Percentiles rank a stretch among this genome's conserved stretches.
Conservation (phyloP, 2,888 invertebrate species). For the Ichneumon xanthorius region DNA sequence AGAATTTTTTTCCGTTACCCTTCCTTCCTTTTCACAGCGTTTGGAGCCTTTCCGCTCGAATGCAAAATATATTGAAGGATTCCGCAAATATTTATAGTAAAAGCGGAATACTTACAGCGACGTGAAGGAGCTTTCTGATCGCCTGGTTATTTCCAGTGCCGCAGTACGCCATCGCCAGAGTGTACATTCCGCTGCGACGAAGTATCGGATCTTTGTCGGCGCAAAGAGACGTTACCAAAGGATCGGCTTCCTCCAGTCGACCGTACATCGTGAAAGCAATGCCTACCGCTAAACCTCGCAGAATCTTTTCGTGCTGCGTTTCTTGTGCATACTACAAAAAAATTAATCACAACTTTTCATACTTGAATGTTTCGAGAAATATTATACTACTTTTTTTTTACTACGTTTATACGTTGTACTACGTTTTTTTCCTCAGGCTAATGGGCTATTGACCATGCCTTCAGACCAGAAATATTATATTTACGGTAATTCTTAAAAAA, state of each 20-base stretch:
- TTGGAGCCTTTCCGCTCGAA: too few relatives aligned
- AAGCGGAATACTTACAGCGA: constrained; percentile 90
- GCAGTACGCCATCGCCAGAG: constrained; percentile 98
- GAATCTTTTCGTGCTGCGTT: constrained; percentile 99
- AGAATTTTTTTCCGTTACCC: too few relatives aligned
- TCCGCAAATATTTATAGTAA: constrained; percentile 29
- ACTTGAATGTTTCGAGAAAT: background rate
- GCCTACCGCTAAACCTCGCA: constrained; percentile 98
- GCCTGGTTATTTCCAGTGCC: constrained; percentile 99
- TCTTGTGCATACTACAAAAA: constrained; percentile 93
- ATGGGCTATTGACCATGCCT: too few relatives aligned
- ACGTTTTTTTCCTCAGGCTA: too few relatives aligned
- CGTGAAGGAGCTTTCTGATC: constrained; percentile 96
- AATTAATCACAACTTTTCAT: constrained; percentile 9
- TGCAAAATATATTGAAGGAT: background rate
- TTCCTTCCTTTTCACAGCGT: too few relatives aligned
- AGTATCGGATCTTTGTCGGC: constrained; percentile 98
- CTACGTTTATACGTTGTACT: too few relatives aligned
- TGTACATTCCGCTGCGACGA: constrained; percentile 98
- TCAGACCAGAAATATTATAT: too few relatives aligned
- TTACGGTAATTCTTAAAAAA: too few relatives aligned
- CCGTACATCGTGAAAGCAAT: constrained; percentile 99
- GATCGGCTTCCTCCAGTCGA: constrained; percentile 97
- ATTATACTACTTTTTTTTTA: background rate
- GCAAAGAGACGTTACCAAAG: constrained; percentile 94